Conservation (phyloP, 92 coral and sea anemone species). For the Epizoanthus fatuus region DNA sequence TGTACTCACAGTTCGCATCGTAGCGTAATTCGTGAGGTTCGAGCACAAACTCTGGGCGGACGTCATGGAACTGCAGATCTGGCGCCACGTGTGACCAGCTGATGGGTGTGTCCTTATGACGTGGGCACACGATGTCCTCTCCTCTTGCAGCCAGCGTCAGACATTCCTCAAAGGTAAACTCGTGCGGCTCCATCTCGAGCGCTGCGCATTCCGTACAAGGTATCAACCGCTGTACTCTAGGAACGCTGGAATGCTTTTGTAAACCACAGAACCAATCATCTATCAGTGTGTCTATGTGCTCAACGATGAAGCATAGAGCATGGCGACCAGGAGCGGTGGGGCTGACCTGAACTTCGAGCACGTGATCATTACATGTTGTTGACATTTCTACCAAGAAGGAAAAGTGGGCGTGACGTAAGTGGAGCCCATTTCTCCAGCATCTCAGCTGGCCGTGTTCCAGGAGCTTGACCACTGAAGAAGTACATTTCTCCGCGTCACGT, state of each 20-base stretch:
- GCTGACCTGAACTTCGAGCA: conserved; percentile 57
- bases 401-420: conserved; percentile 41
- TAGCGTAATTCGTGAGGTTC: conserved; percentile 33
- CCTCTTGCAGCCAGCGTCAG: conserved; percentile 45
- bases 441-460: conserved; percentile 22
- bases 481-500: conserved; percentile 4
- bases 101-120: conserved; percentile 36
- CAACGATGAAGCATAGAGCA: conserved; percentile 68
- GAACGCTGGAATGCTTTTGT: conserved; percentile 17
- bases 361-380: conserved; percentile 14
- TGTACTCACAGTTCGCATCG: conserved; percentile 25
- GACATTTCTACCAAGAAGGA: conserved; percentile 40
- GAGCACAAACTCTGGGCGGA: conserved; percentile 41
- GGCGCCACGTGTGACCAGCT: conserved; percentile 47
- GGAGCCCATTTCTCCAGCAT: conserved; percentile 73
- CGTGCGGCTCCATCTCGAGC: conserved; percentile 43
- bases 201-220: conserved; percentile 73
- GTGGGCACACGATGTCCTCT: conserved; percentile 58
- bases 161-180: conserved; percentile 68
- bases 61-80: conserved; percentile 49
- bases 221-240: conserved; percentile 52
- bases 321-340: conserved; percentile 59
- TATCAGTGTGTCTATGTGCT: conserved; percentile 72
- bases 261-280: conserved; percentile 80
- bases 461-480: conserved; percentile 32